Conservation (phyloP, 2,888 invertebrate species). For the Drosophila stalkeri region DNA sequence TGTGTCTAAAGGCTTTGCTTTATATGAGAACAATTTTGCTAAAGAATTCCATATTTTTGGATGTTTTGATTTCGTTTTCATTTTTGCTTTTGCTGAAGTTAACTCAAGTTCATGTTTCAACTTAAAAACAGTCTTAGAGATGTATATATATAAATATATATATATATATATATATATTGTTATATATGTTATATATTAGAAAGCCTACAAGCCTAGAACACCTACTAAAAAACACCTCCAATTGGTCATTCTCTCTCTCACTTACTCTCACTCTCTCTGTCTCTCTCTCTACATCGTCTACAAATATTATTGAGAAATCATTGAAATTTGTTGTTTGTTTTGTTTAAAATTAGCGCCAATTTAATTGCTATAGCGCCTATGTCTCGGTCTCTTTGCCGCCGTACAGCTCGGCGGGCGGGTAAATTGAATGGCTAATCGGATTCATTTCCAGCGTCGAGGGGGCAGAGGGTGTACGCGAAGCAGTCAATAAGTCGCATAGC, state of each 20-base stretch:
- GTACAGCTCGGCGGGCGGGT: conserved; percentile 89
- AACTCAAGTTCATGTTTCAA: conserved; percentile 38
- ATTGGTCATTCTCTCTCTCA: conserved; percentile 24
- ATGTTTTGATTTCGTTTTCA: conserved; percentile 12
- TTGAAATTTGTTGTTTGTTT: conserved; percentile 59
- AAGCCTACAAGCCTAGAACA: conserved; percentile 61
- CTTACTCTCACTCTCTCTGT: no score
- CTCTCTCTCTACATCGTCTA: conserved; percentile 47
- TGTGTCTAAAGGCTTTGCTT: conserved; percentile 16
- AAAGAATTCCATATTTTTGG: conserved; percentile 45
- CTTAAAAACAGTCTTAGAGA: conserved; percentile 70
- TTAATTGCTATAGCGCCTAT: conserved; percentile 85
- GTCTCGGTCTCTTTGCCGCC: conserved; percentile 93
- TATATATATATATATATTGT: conserved; percentile 2
- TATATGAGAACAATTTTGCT: conserved; percentile 62
- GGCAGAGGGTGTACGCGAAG: conserved; percentile 92
- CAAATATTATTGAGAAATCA: conserved; percentile 81
- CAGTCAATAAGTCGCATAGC: conserved; percentile 86
- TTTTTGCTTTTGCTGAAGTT: conserved; percentile 24
- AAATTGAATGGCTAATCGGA: conserved; percentile 93
- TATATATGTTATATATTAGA: conserved; percentile 26
- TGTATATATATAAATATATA: conserved; percentile 30
- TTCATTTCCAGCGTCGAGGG: conserved; percentile 95
- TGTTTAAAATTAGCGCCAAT: conserved; percentile 40
- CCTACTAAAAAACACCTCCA: conserved; percentile 51